A percentile compares a stretch with the other conserved stretches of the same genome.
Conservation (phyloP, 30 jellyfish, hydroid and myxozoan species). For the Turritopsis rubra region DNA sequence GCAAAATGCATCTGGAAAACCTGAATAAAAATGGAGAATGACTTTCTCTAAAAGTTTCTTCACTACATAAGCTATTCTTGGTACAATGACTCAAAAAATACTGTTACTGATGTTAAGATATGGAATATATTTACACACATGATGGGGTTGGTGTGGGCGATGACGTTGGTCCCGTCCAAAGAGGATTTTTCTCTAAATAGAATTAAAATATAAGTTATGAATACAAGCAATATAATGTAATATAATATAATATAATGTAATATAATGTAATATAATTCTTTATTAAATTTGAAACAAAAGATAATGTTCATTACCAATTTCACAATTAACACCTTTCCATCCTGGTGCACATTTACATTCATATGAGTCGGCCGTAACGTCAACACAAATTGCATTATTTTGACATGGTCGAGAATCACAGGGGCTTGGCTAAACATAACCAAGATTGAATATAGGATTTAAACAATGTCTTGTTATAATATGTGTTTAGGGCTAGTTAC, state of each 20-base stretch:
- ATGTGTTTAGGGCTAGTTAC: background rate
- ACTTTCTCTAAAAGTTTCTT: background rate
- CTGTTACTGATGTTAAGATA: background rate
- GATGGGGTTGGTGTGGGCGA: background rate
- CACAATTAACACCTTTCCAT: background rate
- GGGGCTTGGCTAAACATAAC: too few species aligned
- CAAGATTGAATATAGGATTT: background rate
- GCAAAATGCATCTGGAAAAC: background rate
- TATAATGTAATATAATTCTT: too few species aligned
- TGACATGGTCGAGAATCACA: background rate
- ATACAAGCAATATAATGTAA: background rate
- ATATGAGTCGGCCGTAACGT: background rate
- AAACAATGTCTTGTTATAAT: background rate
- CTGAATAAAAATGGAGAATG: background rate
- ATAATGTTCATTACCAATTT: background rate
- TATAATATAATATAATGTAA: too few species aligned
- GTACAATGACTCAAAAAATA: background rate
- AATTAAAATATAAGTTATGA: background rate
- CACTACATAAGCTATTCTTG: background rate
- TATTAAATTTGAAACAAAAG: too few species aligned
- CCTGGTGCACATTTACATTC: background rate
- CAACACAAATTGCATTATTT: background rate
- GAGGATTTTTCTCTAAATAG: background rate
- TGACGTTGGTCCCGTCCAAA: background rate
- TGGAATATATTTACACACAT: background rate